Conservation (phyloP, 2,113 vertebrate genomes). For the Paedocypris sp. region DNA sequence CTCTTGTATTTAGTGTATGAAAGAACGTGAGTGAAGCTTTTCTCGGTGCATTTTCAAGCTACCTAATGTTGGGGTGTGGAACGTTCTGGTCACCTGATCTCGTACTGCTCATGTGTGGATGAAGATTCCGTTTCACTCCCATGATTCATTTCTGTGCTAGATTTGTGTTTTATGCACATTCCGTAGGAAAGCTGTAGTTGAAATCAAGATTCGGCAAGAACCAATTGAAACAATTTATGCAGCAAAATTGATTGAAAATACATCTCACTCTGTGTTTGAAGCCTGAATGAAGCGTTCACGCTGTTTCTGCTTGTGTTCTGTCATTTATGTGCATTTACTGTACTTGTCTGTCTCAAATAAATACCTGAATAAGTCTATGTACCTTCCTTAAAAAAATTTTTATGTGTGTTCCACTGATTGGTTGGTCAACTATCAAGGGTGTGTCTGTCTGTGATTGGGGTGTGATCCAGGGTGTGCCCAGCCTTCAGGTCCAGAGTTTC, state of each 20-base stretch:
- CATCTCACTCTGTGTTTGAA: background rate
- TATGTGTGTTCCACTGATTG: too few species aligned
- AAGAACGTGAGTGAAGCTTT: background rate
- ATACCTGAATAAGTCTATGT: conserved; percentile 8
- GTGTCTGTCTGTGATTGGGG: too few species aligned
- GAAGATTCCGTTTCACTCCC: background rate
- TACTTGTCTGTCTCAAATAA: conserved; percentile 31
- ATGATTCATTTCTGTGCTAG: background rate
- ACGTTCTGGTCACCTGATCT: background rate
- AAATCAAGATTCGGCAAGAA: background rate
- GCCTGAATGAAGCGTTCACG: conserved; percentile 4
- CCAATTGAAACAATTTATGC: background rate
- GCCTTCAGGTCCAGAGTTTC: too few species aligned
- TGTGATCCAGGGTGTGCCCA: too few species aligned
- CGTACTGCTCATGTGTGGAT: background rate
- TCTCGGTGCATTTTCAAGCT: conserved; percentile 9
- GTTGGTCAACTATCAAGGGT: too few species aligned
- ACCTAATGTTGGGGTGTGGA: background rate
- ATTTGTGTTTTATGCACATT: background rate
- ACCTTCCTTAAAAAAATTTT: too few species aligned
- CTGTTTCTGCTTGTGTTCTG: background rate
- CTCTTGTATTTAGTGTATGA: conserved; percentile 4
- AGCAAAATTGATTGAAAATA: background rate
- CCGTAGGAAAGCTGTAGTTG: background rate
- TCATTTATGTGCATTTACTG: conserved; percentile 12